These are phyloP conservation scores for Pseudanteris insignis DNA, from an alignment of 2,888 invertebrate species.

Conservation along the genomic window DNA sequence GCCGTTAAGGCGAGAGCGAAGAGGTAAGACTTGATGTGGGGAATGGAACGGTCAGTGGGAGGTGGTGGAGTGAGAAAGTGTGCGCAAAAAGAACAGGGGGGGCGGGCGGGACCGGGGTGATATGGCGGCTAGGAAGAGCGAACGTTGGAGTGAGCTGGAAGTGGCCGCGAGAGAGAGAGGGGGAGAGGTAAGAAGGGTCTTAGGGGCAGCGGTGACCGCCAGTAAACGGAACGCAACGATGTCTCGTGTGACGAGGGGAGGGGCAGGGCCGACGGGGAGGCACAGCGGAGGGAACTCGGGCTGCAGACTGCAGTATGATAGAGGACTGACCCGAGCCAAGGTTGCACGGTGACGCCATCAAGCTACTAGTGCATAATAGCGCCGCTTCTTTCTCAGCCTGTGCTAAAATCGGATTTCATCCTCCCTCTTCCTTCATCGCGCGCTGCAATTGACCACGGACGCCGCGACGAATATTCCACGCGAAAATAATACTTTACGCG, in stretches of 20 bases:
- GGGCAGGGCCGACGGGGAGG: constrained; percentile 29
- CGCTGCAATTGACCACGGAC: constrained; percentile 8
- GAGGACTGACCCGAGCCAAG: constrained; percentile 67
- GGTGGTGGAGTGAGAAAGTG: too few relatives aligned
- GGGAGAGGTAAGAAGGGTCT: constrained; percentile 14
- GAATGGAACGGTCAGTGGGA: too few relatives aligned
- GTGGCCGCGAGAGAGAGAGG: constrained; percentile 1
- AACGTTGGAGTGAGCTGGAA: neutral
- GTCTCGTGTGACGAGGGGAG: constrained; percentile 24
- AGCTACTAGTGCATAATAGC: constrained; percentile 66
- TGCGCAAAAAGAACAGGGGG: too few relatives aligned
- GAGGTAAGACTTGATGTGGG: too few relatives aligned
- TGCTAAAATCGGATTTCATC: constrained; percentile 59
- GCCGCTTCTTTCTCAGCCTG: constrained; percentile 55
- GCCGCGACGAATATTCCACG: constrained; percentile 31
- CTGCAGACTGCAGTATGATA: constrained; percentile 64
- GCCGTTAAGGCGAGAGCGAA: too few relatives aligned
- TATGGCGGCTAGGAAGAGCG: constrained; percentile 6
- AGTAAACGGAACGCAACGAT: constrained; percentile 39
- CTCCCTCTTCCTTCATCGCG: constrained; percentile 39
- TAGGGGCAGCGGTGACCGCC: constrained; percentile 28
- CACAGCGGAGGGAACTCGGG: constrained; percentile 56
- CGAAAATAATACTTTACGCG: constrained; percentile 22
- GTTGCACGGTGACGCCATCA: constrained; percentile 65
- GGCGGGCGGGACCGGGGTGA: constrained; percentile 20